Evolutionary conservation across 2,113 vertebrate genomes (phyloP).

Genomic region (Merops nubicus): DNA sequence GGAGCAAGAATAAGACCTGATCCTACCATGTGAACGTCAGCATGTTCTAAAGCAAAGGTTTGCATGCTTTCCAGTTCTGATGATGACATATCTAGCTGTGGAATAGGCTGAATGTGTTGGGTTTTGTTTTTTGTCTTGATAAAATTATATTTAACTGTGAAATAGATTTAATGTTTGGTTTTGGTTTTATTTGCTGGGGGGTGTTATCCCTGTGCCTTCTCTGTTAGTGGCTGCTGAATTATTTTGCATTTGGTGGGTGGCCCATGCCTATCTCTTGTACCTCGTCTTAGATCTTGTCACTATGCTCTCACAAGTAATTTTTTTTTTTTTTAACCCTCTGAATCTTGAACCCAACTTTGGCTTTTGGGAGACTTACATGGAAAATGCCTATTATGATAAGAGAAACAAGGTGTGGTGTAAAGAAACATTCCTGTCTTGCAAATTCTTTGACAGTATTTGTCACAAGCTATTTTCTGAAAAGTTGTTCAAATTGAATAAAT

Average conservation of each 20-base stretch:
- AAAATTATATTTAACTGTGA: neutral
- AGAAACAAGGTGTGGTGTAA: neutral
- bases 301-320: neutral
- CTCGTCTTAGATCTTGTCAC: neutral
- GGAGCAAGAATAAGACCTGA: neutral
- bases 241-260: neutral
- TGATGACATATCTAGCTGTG: neutral
- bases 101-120: neutral
- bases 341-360: neutral
- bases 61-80: neutral
- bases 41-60: neutral
- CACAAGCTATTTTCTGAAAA: neutral
- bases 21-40: neutral
- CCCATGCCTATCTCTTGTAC: neutral
- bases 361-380: neutral
- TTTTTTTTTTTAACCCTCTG: neutral
- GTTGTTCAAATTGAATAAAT: neutral
- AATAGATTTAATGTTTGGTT: neutral
- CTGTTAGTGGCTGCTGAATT: neutral
- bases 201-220: neutral
- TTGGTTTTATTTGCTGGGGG: neutral
- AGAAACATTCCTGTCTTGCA: neutral
- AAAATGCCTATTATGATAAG: neutral
- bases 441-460: neutral
- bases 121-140: neutral